Base-by-base conservation (phyloP, 2,888 invertebrate genomes). In the Pterostichus madidus region DNA sequence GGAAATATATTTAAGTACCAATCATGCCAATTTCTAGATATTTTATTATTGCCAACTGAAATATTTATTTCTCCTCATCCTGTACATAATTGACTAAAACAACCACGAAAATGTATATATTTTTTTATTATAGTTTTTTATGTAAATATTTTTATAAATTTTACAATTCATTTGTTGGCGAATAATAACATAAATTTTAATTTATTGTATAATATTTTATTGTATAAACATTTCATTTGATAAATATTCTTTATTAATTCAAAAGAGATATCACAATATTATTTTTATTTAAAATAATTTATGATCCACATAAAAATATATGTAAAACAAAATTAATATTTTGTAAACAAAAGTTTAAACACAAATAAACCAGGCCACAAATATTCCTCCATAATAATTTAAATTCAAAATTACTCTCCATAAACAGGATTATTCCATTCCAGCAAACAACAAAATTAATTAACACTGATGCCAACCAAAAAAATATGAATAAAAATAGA, bases 341-440 rank as follows among this genome's bases (percentile, higher is more conserved):
- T 64, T 64, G 64, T 35, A 6, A 35, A 64, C 64, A 35, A 10
- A 64, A 13, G 6, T 6, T 13, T 13, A 59, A 24, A 59, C 11
- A 24, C 11, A 59, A 59, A 59, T 31, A 24, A 1, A 24, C 1
- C 24, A 24, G 24, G n/a, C 59, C 4, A 11, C 35, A 32, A n/a
- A 35, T 49, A 49, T 5, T 49, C 2, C 13, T 5, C 49, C 13
- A 13, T n/a, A 6, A 32, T 64, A 10, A 64, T 64, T 64, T 64
- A 35, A 24, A 64, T n/a, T 13, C 64, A 39, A 64, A 32, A 35
- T 64, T 31, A 13, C 32, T 5, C 6, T n/a, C 10, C 35, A 35
- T 64, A 64, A 64, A 35, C 35, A 64, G 32, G 31, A 64, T 64
- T 59, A 59, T 11, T 24, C 31, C 59, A 59, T 10, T n/a, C 15